Conservation (phyloP, 2,113 vertebrate genomes). For the Hydrochoerus hydrochaeris region DNA sequence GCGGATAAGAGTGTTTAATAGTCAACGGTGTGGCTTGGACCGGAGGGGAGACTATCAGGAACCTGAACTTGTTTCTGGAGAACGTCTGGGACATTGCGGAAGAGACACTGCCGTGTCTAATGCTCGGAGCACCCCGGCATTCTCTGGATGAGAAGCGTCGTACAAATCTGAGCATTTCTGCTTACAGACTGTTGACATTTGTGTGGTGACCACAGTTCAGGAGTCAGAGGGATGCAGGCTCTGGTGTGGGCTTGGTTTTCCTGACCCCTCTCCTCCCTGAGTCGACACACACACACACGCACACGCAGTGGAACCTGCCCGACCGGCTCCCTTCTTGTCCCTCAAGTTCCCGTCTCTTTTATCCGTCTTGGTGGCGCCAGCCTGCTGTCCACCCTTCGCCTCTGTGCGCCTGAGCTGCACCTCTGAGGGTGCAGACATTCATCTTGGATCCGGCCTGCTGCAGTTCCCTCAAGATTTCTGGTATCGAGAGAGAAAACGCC, state of each 20-base stretch:
- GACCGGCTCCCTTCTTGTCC: background rate
- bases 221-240: slow-evolving; percentile 18
- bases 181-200: slow-evolving; percentile 52
- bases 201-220: slow-evolving; percentile 42
- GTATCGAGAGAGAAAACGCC: slow-evolving; percentile 22
- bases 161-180: slow-evolving; percentile 44
- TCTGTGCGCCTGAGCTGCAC: background rate
- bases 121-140: slow-evolving; percentile 56
- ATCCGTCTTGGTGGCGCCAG: slow-evolving; percentile 37
- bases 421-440: slow-evolving; percentile 19
- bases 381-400: background rate
- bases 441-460: background rate
- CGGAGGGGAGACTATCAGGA: background rate
- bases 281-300: background rate
- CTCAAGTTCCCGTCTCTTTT: slow-evolving; percentile 47
- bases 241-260: background rate
- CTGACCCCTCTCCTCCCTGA: slow-evolving; percentile 15
- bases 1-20: slow-evolving; percentile 49
- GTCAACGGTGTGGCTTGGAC: background rate
- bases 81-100: background rate
- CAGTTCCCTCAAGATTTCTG: background rate
- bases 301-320: background rate
- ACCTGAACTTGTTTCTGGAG: background rate
- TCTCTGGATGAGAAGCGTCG: slow-evolving; percentile 24
- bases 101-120: slow-evolving; percentile 49